phyloP scores from a whole-genome alignment of 2,888 invertebrate genomes.

The Autographa gamma region DNA sequence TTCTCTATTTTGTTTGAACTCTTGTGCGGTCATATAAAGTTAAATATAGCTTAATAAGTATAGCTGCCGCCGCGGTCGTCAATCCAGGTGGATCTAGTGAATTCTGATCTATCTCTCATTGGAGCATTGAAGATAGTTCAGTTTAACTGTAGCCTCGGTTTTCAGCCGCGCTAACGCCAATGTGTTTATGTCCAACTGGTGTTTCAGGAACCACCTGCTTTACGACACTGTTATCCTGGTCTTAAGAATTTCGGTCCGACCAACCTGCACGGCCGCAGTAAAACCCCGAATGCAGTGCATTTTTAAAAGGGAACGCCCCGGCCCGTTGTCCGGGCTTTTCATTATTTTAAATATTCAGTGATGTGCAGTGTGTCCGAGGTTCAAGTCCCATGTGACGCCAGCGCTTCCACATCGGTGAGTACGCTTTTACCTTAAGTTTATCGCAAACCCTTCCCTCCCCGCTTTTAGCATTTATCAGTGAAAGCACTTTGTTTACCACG shows the following conservation, averaged over 20 bases:
- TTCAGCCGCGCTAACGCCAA: conserved; percentile 63
- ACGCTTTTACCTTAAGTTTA: conserved; percentile 69
- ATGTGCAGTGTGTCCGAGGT: conserved; percentile 79
- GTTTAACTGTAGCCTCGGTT: conserved; percentile 63
- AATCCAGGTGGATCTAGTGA: conserved; percentile 25
- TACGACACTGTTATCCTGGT: conserved; percentile 80
- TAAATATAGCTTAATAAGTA: conserved; percentile 9
- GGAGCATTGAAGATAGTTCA: conserved; percentile 55
- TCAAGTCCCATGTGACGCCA: conserved; percentile 69
- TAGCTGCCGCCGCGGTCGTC: conserved; percentile 15
- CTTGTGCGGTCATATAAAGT: neutral
- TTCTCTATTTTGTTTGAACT: neutral
- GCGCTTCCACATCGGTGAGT: conserved; percentile 74
- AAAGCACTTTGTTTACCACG: conserved; percentile 63
- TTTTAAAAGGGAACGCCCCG: conserved; percentile 87
- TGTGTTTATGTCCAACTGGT: conserved; percentile 73
- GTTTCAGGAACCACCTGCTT: conserved; percentile 78
- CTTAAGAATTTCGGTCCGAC: conserved; percentile 80
- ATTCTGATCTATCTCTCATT: conserved; percentile 41
- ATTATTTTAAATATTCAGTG: conserved; percentile 88
- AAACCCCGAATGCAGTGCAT: conserved; percentile 87
- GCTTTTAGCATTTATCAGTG: conserved; percentile 70
- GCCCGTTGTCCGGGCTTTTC: conserved; percentile 78
- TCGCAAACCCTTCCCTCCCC: conserved; percentile 60
- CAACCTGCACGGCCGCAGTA: conserved; percentile 86